These are phyloP conservation scores for Chorisops tibialis DNA, from an alignment of 2,888 invertebrate genomes.

Conservation along the genomic window DNA sequence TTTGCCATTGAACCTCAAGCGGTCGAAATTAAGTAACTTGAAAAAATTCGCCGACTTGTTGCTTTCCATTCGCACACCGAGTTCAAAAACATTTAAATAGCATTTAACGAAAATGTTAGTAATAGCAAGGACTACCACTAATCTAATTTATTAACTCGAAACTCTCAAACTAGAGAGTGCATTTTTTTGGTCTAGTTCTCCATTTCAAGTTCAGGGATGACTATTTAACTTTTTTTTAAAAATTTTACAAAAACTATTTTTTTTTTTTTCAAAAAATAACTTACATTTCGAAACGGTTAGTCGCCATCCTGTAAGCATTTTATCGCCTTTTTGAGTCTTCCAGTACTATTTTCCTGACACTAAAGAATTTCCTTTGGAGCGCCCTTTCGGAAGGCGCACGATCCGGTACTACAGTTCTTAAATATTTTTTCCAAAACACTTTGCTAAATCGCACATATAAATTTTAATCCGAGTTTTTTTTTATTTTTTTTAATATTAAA, in stretches of 20 bases:
- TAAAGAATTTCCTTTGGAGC: background rate
- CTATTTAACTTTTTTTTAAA: too few relatives aligned
- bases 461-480: background rate
- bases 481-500: background rate
- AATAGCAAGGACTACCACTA: too few relatives aligned
- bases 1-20: constrained; percentile 4
- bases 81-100: too few relatives aligned
- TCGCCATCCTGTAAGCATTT: constrained; percentile 30
- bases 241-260: background rate
- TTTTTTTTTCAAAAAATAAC: constrained; percentile 21
- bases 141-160: too few relatives aligned
- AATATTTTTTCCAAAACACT: background rate
- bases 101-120: too few relatives aligned
- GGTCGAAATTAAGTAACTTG: background rate
- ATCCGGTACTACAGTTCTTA: background rate
- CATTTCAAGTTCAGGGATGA: background rate
- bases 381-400: constrained; percentile 7
- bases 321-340: background rate
- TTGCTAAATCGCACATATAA: background rate
- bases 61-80: too few relatives aligned
- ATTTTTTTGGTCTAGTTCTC: too few relatives aligned
- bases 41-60: too few relatives aligned
- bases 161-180: too few relatives aligned
- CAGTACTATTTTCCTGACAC: constrained; percentile 5
- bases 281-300: constrained; percentile 32